Evolutionary conservation across 2,113 vertebrate genomes (phyloP).

Genomic region (Colinus virginianus): DNA sequence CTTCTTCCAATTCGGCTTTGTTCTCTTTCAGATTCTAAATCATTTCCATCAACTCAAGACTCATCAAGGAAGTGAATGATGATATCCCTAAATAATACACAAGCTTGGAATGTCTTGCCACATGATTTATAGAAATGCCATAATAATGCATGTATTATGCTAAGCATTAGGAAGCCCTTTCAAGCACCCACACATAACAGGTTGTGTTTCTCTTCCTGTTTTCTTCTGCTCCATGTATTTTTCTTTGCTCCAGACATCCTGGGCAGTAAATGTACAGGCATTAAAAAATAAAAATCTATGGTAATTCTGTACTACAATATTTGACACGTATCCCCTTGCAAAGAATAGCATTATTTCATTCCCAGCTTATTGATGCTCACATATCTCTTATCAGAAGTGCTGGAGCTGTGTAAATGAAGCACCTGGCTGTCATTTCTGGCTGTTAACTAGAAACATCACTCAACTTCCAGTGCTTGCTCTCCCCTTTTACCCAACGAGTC

Average conservation of each 20-base stretch:
- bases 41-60: background rate
- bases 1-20: background rate
- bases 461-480: background rate
- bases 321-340: background rate
- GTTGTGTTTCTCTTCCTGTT: conserved; percentile 14
- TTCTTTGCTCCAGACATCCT: background rate
- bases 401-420: background rate
- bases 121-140: conserved; percentile 19
- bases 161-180: conserved; percentile 18
- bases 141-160: background rate
- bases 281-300: background rate
- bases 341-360: conserved; percentile 15
- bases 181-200: conserved; percentile 35
- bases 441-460: conserved; percentile 47
- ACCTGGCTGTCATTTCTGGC: background rate
- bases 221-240: background rate
- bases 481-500: background rate
- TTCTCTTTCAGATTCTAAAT: background rate
- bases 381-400: conserved; percentile 30
- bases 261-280: background rate
- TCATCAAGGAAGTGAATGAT: background rate
- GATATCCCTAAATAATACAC: background rate
- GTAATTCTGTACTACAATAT: background rate
- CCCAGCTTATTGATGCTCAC: background rate
- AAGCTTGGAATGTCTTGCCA: background rate